phyloP scores from a whole-genome alignment of 2,888 invertebrate species.

The Deilephila porcellus region DNA sequence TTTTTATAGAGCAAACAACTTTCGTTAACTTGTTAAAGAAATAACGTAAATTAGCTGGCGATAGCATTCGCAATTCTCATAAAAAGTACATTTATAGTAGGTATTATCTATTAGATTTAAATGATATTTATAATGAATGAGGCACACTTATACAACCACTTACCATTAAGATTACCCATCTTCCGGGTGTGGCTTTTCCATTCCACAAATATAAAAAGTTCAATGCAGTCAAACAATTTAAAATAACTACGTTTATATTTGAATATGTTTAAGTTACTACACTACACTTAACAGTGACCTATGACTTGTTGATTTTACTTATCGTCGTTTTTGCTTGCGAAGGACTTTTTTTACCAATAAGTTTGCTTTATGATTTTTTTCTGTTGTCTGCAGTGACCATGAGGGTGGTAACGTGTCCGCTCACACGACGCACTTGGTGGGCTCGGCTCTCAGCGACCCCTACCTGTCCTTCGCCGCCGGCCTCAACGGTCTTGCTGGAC shows the following conservation, averaged over 20 bases:
- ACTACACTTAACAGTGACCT: background rate
- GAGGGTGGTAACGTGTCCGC: constrained; percentile 99
- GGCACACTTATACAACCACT: too few species aligned
- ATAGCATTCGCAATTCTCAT: too few species aligned
- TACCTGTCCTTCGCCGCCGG: constrained; percentile 97
- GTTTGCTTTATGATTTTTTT: constrained; percentile 13
- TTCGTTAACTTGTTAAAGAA: too few species aligned
- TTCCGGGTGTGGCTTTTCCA: background rate
- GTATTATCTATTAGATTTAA: too few species aligned
- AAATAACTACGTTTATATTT: background rate
- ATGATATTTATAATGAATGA: too few species aligned
- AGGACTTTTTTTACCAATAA: background rate
- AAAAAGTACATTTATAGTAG: too few species aligned
- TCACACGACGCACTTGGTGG: constrained; percentile 96
- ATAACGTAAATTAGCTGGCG: too few species aligned
- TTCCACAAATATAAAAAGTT: background rate
- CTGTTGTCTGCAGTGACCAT: constrained; percentile 88
- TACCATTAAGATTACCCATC: too few species aligned
- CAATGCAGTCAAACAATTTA: background rate
- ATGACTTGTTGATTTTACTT: background rate
- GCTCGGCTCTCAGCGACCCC: constrained; percentile 96
- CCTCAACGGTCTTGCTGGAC: constrained; percentile 97
- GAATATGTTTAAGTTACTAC: background rate
- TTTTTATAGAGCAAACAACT: too few species aligned
- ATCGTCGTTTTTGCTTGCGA: background rate